Percentiles rank a stretch among this genome's conserved stretches.
phyloP scores from a whole-genome alignment of 2,888 invertebrate species.

The Machimus rusticus region DNA sequence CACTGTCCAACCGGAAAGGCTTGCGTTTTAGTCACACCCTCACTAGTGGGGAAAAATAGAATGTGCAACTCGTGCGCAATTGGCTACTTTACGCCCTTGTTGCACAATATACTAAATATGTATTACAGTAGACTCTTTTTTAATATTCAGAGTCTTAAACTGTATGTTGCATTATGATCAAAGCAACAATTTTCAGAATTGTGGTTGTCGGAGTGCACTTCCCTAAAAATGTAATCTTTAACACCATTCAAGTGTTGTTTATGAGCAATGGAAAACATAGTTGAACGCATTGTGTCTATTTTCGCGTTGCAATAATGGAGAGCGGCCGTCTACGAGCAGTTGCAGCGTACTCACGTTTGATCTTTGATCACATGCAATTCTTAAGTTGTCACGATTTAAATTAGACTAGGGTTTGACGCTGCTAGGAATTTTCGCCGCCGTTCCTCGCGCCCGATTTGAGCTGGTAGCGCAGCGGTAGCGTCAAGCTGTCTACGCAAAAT shows the following conservation, averaged over 20 bases:
- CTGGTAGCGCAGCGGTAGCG: slow-evolving; percentile 8
- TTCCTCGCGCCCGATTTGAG: background rate
- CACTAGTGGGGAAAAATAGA: too few relatives aligned
- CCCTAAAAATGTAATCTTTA: background rate
- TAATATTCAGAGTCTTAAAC: background rate
- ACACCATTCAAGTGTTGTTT: background rate
- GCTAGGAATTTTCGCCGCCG: background rate
- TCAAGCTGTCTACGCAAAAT: slow-evolving; percentile 38
- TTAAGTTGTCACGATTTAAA: slow-evolving; percentile 14
- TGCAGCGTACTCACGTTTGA: background rate
- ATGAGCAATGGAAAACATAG: background rate
- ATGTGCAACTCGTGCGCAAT: too few relatives aligned
- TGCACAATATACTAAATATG: too few relatives aligned
- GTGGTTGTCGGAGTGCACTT: background rate
- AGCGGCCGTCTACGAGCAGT: background rate
- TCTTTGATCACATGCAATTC: background rate
- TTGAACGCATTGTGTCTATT: background rate
- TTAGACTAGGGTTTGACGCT: slow-evolving; percentile 1
- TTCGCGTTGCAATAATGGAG: background rate
- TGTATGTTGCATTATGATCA: background rate
- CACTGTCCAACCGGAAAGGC: too few relatives aligned
- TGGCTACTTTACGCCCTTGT: too few relatives aligned
- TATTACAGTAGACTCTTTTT: too few relatives aligned
- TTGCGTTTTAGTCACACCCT: too few relatives aligned
- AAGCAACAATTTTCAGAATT: background rate